phyloP scores from a whole-genome alignment of 2,113 vertebrate genomes.

The Aramus guarauna region DNA sequence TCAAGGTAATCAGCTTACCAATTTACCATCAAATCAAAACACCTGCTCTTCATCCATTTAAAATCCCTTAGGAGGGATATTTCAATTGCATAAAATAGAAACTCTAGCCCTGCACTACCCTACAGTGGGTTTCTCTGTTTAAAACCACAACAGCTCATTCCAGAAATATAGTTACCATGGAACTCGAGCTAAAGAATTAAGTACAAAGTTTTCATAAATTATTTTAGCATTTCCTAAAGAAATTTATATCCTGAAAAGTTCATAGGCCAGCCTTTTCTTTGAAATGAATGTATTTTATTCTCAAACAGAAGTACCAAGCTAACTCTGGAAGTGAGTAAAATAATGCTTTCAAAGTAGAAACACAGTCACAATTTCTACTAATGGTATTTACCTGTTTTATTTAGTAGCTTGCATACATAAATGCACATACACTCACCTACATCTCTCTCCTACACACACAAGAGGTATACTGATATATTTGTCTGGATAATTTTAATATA shows the following conservation, averaged over 20 bases:
- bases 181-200: neutral
- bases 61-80: neutral
- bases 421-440: neutral
- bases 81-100: neutral
- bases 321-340: neutral
- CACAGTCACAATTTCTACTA: neutral
- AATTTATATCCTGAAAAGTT: neutral
- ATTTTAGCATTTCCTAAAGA: neutral
- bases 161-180: neutral
- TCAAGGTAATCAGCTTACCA: neutral
- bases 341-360: neutral
- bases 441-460: neutral
- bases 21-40: neutral
- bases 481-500: neutral
- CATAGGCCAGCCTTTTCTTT: neutral
- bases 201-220: neutral
- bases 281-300: neutral
- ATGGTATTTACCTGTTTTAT: neutral
- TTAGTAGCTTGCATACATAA: neutral
- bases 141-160: neutral
- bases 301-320: neutral
- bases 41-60: neutral
- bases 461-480: neutral
- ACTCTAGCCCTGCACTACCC: neutral
- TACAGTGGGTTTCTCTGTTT: neutral